Conservation (phyloP, 1,140 invertebrate genomes). For the Drosophila navojoa region DNA sequence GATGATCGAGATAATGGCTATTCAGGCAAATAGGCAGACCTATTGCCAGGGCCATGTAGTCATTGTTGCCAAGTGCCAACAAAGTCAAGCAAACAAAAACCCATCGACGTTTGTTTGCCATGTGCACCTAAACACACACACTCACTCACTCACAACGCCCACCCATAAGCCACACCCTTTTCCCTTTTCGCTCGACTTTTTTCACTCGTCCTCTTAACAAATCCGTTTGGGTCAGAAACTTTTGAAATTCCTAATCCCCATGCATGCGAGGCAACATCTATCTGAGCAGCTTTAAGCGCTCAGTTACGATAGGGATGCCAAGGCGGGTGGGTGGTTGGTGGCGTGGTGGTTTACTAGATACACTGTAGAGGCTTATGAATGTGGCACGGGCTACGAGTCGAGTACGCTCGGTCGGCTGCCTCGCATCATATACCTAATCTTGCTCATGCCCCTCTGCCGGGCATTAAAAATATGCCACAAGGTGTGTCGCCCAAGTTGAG, state of each 20-base stretch:
- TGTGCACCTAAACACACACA: conserved; percentile 41
- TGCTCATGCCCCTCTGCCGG: conserved; percentile 12
- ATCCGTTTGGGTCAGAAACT: conserved; percentile 80
- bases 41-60: conserved; percentile 59
- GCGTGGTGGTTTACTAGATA: conserved; percentile 2
- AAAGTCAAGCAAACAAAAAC: conserved; percentile 79
- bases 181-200: background rate
- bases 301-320: conserved; percentile 35
- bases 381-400: conserved; percentile 18
- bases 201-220: conserved; percentile 28
- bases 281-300: conserved; percentile 53
- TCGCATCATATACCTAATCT: conserved; percentile 36
- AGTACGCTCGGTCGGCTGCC: conserved; percentile 17
- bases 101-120: conserved; percentile 63
- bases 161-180: conserved; percentile 4
- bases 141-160: conserved; percentile 24
- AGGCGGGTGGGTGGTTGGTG: conserved; percentile 14
- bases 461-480: conserved; percentile 5
- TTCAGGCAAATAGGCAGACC: conserved; percentile 76
- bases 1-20: conserved; percentile 73
- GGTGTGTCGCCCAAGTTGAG: background rate
- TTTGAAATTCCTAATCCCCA: conserved; percentile 79
- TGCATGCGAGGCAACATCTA: conserved; percentile 50
- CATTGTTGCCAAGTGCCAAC: conserved; percentile 78
- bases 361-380: conserved; percentile 43